These are phyloP conservation scores for Trachelus iudaicus DNA, from an alignment of 2,888 invertebrate genomes.

Conservation along the genomic window DNA sequence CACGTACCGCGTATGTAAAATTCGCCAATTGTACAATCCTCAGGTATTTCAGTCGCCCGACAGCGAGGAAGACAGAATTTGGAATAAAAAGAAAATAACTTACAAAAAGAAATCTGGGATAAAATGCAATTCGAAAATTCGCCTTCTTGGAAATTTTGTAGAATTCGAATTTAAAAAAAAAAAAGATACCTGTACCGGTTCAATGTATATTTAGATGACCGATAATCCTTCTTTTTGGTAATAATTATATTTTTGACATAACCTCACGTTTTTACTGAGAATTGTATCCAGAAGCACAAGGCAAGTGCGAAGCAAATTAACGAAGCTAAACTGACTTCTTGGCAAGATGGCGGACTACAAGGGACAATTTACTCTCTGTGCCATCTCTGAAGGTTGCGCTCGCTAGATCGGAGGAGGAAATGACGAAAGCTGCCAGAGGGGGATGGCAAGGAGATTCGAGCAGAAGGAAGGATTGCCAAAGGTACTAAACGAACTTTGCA, in stretches of 20 bases:
- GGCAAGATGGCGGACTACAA: slow-evolving; percentile 35
- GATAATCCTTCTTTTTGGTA: neutral
- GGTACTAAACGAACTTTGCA: slow-evolving; percentile 39
- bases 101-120: no score
- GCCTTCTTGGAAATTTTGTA: neutral
- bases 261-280: neutral
- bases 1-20: neutral
- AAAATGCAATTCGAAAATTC: neutral
- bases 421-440: neutral
- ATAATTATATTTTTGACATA: neutral
- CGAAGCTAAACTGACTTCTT: slow-evolving; percentile 40
- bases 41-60: neutral
- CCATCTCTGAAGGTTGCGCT: slow-evolving; percentile 17
- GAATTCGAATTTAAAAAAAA: no score
- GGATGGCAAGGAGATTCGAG: neutral
- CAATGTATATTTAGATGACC: neutral
- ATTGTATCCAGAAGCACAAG: neutral
- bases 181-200: no score
- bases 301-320: neutral
- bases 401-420: slow-evolving; percentile 27
- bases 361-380: slow-evolving; percentile 38
- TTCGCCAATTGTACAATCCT: neutral
- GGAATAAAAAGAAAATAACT: neutral
- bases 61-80: neutral
- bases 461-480: neutral